Evolutionary conservation across 2,888 invertebrate species (phyloP).

Genomic region (Nasonia oneida): DNA sequence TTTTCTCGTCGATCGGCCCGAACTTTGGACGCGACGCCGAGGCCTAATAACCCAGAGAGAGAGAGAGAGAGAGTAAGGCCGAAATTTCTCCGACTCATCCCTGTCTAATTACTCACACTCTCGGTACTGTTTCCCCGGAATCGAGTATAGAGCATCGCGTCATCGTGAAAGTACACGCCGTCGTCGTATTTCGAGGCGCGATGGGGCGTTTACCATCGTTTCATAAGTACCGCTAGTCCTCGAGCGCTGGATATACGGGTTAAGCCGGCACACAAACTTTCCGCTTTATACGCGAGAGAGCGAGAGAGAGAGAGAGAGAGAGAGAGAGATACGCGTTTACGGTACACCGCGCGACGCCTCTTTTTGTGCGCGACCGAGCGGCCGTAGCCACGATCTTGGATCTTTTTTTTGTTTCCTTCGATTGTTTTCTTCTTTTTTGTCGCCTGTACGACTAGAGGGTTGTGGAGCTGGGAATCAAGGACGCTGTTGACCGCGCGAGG

Average conservation of each 20-base stretch:
- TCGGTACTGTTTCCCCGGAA: not conserved
- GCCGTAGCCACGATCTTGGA: not conserved
- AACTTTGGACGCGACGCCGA: too few species aligned
- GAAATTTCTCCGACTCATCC: not conserved
- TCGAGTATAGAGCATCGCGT: not conserved
- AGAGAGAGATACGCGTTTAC: constrained; percentile 45
- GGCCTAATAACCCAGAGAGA: too few species aligned
- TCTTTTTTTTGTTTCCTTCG: not conserved
- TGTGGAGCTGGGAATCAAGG: not conserved
- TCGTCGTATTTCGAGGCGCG: not conserved
- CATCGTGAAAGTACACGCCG: not conserved
- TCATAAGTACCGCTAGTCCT: constrained; percentile 59
- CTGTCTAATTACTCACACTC: not conserved
- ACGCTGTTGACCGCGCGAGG: not conserved
- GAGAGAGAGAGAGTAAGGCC: too few species aligned
- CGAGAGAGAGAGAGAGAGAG: not conserved
- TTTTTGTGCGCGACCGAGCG: not conserved
- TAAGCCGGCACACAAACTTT: constrained; percentile 61
- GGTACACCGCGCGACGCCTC: constrained; percentile 51
- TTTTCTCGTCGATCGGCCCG: too few species aligned
- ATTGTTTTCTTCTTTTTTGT: not conserved
- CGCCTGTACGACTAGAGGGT: not conserved
- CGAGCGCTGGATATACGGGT: constrained; percentile 54
- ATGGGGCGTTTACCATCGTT: constrained; percentile 31
- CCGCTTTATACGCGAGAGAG: constrained; percentile 43